These are phyloP conservation scores for Catotricha subobsoleta DNA, from an alignment of 2,888 invertebrate species.

Conservation along the genomic window DNA sequence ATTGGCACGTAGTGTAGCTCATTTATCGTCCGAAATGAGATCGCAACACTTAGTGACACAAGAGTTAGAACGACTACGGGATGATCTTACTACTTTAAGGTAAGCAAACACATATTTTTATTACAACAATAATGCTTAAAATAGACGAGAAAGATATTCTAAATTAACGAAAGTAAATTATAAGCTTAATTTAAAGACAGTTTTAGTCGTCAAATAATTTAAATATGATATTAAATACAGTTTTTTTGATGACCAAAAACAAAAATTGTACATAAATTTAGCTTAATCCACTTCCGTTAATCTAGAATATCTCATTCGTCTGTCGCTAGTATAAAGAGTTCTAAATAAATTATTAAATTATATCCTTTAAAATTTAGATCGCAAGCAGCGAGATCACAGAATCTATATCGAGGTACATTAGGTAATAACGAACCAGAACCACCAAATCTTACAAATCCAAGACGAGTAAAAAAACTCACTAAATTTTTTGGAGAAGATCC, in stretches of 20 bases:
- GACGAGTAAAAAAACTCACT: constrained; percentile 69
- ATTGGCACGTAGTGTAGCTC: constrained; percentile 73
- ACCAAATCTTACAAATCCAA: constrained; percentile 66
- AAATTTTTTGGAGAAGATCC: constrained; percentile 92
- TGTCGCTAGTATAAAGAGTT: no score
- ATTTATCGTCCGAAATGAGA: constrained; percentile 78
- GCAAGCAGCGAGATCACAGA: constrained; percentile 11
- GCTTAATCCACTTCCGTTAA: no score
- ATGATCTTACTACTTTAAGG: constrained; percentile 47
- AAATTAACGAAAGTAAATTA: background rate
- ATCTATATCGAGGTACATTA: constrained; percentile 16
- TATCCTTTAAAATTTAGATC: constrained; percentile 4
- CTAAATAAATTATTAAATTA: background rate
- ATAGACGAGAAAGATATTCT: background rate
- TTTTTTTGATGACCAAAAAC: no score
- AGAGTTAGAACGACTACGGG: constrained; percentile 73
- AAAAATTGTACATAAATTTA: no score
- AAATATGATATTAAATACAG: no score
- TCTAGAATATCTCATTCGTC: no score
- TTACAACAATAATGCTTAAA: no score
- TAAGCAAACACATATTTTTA: constrained; percentile 7
- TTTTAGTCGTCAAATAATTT: no score
- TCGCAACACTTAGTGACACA: constrained; percentile 77
- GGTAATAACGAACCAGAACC: constrained; percentile 36
- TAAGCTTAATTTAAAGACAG: background rate